Percentiles rank a stretch among this genome's conserved stretches.
Evolutionary conservation across 2,113 vertebrate species (phyloP).

Genomic region (Todiramphus chloris): DNA sequence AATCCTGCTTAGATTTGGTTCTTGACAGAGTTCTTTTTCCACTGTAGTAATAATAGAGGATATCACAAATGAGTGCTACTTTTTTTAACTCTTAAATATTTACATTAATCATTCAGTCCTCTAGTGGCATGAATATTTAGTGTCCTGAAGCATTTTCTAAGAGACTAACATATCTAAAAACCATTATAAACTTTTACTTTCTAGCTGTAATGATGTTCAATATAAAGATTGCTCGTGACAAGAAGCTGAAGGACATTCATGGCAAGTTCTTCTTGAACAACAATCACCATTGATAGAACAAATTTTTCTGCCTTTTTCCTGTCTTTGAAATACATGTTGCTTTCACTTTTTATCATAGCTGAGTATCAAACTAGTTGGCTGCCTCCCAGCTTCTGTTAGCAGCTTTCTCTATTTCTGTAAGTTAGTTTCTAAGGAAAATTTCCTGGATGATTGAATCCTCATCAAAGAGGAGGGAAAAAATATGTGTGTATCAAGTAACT

Average conservation of each 20-base stretch:
- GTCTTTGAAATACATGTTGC: conserved; percentile 22
- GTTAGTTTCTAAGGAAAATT: not conserved
- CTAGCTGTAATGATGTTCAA: not conserved
- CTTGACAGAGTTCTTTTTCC: not conserved
- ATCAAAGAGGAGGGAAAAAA: not conserved
- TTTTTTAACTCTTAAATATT: not conserved
- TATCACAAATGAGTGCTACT: not conserved
- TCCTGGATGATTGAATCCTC: not conserved
- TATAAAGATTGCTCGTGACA: not conserved
- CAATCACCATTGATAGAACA: not conserved
- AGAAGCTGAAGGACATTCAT: conserved; percentile 27
- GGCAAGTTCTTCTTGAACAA: conserved; percentile 30
- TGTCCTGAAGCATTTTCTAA: not conserved
- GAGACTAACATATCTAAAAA: not conserved
- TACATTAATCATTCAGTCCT: conserved; percentile 15
- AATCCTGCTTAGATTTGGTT: conserved; percentile 1
- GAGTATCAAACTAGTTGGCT: conserved; percentile 8
- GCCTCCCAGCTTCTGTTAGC: conserved; percentile 8
- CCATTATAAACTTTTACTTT: conserved; percentile 8
- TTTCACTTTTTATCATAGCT: conserved; percentile 24
- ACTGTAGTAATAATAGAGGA: not conserved
- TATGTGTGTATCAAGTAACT: not conserved
- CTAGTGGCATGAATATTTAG: conserved; percentile 28
- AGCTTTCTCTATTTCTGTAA: not conserved
- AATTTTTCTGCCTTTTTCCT: conserved; percentile 24